Evolutionary conservation across 2,113 vertebrate species (phyloP), one percentile per base, ranked within the genome.

Genomic region (Austrofundulus limnaeus): DNA sequence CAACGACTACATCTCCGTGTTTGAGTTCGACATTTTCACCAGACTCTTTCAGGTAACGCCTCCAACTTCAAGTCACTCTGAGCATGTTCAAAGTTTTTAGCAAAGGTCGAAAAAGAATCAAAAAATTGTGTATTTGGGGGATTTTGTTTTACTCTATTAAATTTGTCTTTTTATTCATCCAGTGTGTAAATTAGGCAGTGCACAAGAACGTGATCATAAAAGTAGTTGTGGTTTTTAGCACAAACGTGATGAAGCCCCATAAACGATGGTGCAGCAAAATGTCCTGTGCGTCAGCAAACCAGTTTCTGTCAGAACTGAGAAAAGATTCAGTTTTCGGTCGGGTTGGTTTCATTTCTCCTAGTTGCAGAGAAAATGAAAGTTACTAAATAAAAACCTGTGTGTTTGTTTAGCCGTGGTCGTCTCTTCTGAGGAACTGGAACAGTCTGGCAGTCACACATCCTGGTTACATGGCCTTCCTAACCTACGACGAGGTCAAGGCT

Each of bases 1-100:
- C 92, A 99, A 99, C 16, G 97, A 99, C 82, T 98, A 96, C 92
- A 99, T 99, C 88, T 99, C 97, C 0, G 96, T 99, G 0, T 99
- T 99, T 69, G 97, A 99, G 85, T 99, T 99, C 14, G 97, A 99
- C 85, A 99, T 99, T 88, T 99, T 99, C 88, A 99, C 97, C 45
- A 87, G 97, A 1, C 95, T 99, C 17, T 99, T 99, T 88, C 97
- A 99, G 97, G 97, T 97, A 23, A 90, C 1, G 3, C 2, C 2
- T 31, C 19, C n/a, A 14, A 34, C 9, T 46, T 8, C n/a, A 20
- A 15, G 21, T 17, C 21, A 20, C 56, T 56, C 16, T 34, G 39
- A 28, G 8, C 13, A n/a, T n/a, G 17, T 52, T n/a, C 8, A 9
- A 45, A 4, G 4, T 9, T 14, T 54, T 38, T 13, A 10, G 19